These are phyloP conservation scores for Limnephilus marmoratus DNA, from an alignment of 2,888 invertebrate genomes.

Conservation along the genomic window DNA sequence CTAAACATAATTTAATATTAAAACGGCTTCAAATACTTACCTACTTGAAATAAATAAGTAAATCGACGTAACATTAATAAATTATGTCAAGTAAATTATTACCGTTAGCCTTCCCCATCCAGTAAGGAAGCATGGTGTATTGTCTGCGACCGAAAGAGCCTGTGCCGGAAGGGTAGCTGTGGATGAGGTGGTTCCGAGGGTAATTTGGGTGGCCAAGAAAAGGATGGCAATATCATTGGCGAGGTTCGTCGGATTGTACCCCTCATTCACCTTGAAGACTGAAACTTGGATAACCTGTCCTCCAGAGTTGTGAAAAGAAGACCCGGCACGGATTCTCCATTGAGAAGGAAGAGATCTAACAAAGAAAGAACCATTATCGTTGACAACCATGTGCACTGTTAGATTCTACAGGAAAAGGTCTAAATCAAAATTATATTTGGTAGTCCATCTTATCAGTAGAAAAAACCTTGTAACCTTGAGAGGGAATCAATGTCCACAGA, in stretches of 20 bases:
- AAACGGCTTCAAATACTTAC: not conserved
- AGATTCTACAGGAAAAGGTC: not conserved
- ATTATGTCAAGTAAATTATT: conserved; percentile 35
- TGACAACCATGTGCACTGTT: too few relatives aligned
- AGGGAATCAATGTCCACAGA: not conserved
- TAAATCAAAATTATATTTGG: too few relatives aligned
- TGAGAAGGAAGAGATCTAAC: conserved; percentile 52
- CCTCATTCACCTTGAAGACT: conserved; percentile 69
- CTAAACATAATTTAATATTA: not conserved
- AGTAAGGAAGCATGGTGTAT: conserved; percentile 72
- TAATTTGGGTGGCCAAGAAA: conserved; percentile 69
- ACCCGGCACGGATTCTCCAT: conserved; percentile 60
- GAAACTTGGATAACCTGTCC: conserved; percentile 71
- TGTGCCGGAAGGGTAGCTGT: conserved; percentile 69
- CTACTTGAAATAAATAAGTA: not conserved
- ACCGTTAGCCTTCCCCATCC: conserved; percentile 73
- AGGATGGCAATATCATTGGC: conserved; percentile 73
- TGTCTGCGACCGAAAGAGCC: conserved; percentile 69
- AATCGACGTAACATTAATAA: not conserved
- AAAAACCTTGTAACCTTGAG: not conserved
- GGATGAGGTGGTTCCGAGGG: conserved; percentile 69
- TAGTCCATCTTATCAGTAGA: too few relatives aligned
- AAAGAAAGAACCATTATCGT: not conserved
- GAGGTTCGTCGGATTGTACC: conserved; percentile 69
- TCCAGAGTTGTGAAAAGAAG: conserved; percentile 70